phyloP scores from a whole-genome alignment of 2,797 vertebrate species.

The Euphonia xanthogaster region DNA sequence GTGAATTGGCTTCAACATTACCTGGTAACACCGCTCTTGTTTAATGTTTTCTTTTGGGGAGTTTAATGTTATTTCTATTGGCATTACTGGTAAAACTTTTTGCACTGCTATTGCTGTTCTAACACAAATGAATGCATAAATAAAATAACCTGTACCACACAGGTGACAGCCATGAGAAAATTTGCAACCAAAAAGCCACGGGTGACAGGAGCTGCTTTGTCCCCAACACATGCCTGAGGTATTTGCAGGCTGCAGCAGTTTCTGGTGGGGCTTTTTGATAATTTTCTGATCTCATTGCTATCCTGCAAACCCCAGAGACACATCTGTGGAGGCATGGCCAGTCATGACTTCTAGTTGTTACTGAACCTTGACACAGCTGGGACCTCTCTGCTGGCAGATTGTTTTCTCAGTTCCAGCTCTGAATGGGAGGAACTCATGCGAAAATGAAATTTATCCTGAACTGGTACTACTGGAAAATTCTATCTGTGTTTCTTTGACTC shows the following conservation, averaged over 20 bases:
- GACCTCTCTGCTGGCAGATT: slow-evolving; percentile 37
- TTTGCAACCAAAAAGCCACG: not conserved
- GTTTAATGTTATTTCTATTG: not conserved
- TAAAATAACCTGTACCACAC: not conserved
- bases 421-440: slow-evolving; percentile 9
- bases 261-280: not conserved
- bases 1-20: not conserved
- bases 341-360: slow-evolving; percentile 32
- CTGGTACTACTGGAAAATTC: not conserved
- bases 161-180: not conserved
- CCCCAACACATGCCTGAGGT: not conserved
- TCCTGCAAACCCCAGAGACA: not conserved
- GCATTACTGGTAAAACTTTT: not conserved
- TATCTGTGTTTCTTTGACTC: not conserved
- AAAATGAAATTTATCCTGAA: slow-evolving; percentile 48
- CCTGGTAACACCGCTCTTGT: not conserved
- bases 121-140: not conserved
- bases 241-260: not conserved
- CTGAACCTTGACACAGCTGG: slow-evolving; percentile 44
- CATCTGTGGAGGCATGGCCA: not conserved
- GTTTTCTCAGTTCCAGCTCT: slow-evolving; percentile 40
- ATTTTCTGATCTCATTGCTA: not conserved
- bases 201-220: not conserved
- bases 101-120: not conserved
- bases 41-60: not conserved